These are phyloP conservation scores for Virgularia gustaviana DNA, from an alignment of 92 coral and sea anemone species.

Conservation along the genomic window DNA sequence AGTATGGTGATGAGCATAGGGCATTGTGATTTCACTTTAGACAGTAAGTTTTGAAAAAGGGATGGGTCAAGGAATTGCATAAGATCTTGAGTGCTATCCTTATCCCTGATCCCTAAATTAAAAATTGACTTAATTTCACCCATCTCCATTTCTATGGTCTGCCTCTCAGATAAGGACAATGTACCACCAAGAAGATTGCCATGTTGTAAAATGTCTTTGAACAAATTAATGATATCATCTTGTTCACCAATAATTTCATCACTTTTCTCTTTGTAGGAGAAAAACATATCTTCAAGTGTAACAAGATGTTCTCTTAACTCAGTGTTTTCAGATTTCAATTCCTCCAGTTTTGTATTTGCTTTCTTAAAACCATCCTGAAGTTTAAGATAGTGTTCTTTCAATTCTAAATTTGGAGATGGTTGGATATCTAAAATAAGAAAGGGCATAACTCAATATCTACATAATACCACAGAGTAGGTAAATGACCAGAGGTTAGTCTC, in stretches of 20 bases:
- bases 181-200: neutral
- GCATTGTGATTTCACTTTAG: conserved; percentile 18
- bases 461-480: too few species aligned
- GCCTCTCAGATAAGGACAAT: neutral
- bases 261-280: neutral
- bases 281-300: too few species aligned
- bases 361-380: neutral
- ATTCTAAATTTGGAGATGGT: neutral
- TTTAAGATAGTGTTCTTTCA: neutral
- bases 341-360: neutral
- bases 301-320: neutral
- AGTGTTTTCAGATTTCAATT: neutral
- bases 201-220: neutral
- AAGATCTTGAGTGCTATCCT: conserved; percentile 24
- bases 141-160: neutral
- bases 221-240: neutral
- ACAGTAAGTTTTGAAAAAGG: conserved; percentile 25
- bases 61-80: conserved; percentile 32
- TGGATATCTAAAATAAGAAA: too few species aligned
- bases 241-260: neutral
- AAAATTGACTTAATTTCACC: conserved; percentile 4
- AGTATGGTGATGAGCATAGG: conserved; percentile 26
- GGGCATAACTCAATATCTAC: too few species aligned
- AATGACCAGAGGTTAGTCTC: too few species aligned
- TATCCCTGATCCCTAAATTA: conserved; percentile 29